These are phyloP conservation scores for Strigamia crassipes DNA, from an alignment of 2,888 invertebrate genomes.

Conservation along the genomic window DNA sequence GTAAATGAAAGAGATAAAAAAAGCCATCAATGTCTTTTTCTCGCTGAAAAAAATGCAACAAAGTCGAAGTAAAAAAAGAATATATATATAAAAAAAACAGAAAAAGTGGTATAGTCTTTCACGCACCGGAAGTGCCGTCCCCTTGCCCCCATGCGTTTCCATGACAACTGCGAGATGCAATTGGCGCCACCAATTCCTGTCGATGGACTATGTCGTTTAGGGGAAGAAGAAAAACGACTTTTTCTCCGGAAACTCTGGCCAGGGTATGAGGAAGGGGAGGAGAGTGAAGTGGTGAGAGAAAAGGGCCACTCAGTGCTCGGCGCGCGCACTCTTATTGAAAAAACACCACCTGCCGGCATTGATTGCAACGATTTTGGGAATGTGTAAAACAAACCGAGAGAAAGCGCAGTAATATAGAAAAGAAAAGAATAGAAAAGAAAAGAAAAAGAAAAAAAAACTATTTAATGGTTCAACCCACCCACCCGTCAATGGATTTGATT, in stretches of 20 bases:
- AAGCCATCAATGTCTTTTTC: neutral
- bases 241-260: conserved; percentile 35
- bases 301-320: conserved; percentile 35
- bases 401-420: neutral
- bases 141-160: conserved; percentile 12
- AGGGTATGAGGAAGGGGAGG: conserved; percentile 40
- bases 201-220: conserved; percentile 42
- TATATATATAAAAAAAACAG: neutral
- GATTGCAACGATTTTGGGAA: conserved; percentile 35
- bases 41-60: neutral
- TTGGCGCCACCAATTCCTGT: conserved; percentile 42
- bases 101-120: conserved; percentile 18
- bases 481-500: conserved; percentile 32
- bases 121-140: conserved; percentile 33
- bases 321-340: conserved; percentile 36
- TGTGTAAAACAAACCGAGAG: conserved; percentile 35
- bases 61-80: neutral
- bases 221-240: conserved; percentile 39
- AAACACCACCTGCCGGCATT: conserved; percentile 42
- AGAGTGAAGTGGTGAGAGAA: conserved; percentile 37
- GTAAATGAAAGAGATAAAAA: too few relatives aligned
- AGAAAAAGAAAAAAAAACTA: too few relatives aligned
- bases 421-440: neutral
- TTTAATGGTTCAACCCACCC: conserved; percentile 1
- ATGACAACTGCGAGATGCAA: conserved; percentile 31